Evolutionary conservation across 1,140 invertebrate genomes (phyloP), one percentile per base, ranked within the genome.

Genomic region (Hestina assimilis): DNA sequence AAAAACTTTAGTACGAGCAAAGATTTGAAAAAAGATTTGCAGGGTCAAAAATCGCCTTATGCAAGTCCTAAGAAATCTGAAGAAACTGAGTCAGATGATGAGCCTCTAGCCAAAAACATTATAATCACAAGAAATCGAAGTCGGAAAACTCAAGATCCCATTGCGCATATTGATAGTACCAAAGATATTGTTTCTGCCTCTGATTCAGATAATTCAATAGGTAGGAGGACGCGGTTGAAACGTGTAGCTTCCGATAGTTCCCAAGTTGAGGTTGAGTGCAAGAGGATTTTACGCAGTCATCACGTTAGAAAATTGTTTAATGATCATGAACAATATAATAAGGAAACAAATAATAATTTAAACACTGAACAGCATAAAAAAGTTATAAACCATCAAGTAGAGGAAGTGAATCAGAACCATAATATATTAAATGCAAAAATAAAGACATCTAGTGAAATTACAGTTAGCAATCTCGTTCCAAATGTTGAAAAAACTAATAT

Each of bases 211-310:
- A 41, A 12, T 38, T 19, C 31, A 5, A 21, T 24, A 45, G 42
- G 46, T 26, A 21, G 19, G 8, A 12, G 15, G 11, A 41, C 7
- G 17, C 21, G 24, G 24, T 43, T 54, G 17, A 54, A 54, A n/a
- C 24, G 51, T 21, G 17, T 23, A 29, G 43, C 53, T 17, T 51
- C 52, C 12, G 42, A 42, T 20, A 52, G 21, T 40, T 26, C 55
- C 8, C 26, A 41, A 12, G 42, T 28, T 47, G 53, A 47, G 20
- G 42, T 28, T 47, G 53, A 47, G 20, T 54, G 40, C 35, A 83
- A 83, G 57, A 67, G 79, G 46, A 48, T 71, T 11, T 59, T 80
- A 53, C 72, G 77, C 19, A 83, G 75, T 70, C 67, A 69, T 12
- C 54, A 58, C 26, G 35, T 29, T 31, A 43, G 31, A 31, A 28